These are phyloP conservation scores for Bettongia penicillata DNA, from an alignment of 2,113 vertebrate genomes.

Conservation along the genomic window DNA sequence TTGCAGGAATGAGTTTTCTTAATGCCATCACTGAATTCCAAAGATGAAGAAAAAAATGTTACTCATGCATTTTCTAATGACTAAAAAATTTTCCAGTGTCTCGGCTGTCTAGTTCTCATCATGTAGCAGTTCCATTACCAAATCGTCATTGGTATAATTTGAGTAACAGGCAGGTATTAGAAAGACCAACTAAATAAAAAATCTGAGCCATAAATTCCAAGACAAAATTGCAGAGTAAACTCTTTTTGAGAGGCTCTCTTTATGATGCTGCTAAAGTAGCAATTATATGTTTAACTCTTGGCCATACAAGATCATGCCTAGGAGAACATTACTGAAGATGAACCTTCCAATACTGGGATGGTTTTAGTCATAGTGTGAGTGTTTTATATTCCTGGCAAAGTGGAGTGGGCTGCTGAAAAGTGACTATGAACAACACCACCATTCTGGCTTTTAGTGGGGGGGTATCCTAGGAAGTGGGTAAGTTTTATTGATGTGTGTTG, in stretches of 20 bases:
- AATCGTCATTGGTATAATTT: constrained; percentile 68
- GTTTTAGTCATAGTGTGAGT: background rate
- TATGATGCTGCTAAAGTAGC: background rate
- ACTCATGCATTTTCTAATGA: constrained; percentile 79
- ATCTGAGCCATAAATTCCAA: constrained; percentile 54
- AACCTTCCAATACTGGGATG: background rate
- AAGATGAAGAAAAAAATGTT: constrained; percentile 68
- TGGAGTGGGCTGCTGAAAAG: background rate
- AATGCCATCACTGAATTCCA: constrained; percentile 78
- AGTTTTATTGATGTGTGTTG: background rate
- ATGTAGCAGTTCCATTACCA: constrained; percentile 69
- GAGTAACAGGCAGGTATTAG: constrained; percentile 58
- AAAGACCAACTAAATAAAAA: constrained; percentile 65
- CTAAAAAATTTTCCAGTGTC: constrained; percentile 75
- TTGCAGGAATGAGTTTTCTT: constrained; percentile 75
- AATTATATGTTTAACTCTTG: background rate
- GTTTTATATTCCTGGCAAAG: background rate
- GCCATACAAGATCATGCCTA: background rate
- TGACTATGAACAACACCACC: background rate
- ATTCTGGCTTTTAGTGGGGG: background rate
- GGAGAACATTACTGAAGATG: background rate
- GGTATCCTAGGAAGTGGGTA: background rate
- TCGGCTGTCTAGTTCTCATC: constrained; percentile 74
- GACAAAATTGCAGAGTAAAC: constrained; percentile 54
- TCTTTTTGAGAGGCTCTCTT: constrained; percentile 16